These are phyloP conservation scores for Horisme vitalbata DNA, from an alignment of 2,888 invertebrate species.

Conservation along the genomic window DNA sequence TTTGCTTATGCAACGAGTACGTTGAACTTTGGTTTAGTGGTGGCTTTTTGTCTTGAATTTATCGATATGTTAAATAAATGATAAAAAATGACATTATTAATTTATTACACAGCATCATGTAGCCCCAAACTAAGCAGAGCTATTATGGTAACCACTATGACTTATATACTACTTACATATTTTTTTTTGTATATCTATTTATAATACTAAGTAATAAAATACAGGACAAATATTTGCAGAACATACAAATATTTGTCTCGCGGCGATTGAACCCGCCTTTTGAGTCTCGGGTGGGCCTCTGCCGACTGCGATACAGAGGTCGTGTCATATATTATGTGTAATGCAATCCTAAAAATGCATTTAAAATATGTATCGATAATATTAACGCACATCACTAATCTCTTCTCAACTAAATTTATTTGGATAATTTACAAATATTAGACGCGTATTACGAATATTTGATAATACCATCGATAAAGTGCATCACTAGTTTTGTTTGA, in stretches of 20 bases:
- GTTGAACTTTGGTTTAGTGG: slow-evolving; percentile 49
- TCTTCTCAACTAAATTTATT: background rate
- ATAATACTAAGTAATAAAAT: too few species aligned
- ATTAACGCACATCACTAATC: background rate
- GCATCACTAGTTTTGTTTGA: slow-evolving; percentile 34
- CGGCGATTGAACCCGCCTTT: too few species aligned
- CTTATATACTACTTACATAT: too few species aligned
- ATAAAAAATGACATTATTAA: background rate
- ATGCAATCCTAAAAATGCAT: too few species aligned
- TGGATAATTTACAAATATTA: background rate
- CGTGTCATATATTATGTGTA: too few species aligned
- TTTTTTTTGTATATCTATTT: too few species aligned
- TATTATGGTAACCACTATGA: too few species aligned
- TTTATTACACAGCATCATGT: background rate
- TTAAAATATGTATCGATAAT: background rate
- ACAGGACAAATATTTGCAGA: too few species aligned
- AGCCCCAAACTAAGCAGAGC: too few species aligned
- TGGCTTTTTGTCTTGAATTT: slow-evolving; percentile 13
- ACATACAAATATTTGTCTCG: too few species aligned
- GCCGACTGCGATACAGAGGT: too few species aligned
- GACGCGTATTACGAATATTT: background rate
- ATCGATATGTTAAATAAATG: slow-evolving; percentile 8
- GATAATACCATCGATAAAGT: slow-evolving; percentile 9
- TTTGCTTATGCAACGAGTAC: slow-evolving; percentile 69
- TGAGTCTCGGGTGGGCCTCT: too few species aligned